Evolutionary conservation across 2,113 vertebrate genomes (phyloP), one percentile per base, ranked within the genome.

Genomic region (Platysteira castanea): DNA sequence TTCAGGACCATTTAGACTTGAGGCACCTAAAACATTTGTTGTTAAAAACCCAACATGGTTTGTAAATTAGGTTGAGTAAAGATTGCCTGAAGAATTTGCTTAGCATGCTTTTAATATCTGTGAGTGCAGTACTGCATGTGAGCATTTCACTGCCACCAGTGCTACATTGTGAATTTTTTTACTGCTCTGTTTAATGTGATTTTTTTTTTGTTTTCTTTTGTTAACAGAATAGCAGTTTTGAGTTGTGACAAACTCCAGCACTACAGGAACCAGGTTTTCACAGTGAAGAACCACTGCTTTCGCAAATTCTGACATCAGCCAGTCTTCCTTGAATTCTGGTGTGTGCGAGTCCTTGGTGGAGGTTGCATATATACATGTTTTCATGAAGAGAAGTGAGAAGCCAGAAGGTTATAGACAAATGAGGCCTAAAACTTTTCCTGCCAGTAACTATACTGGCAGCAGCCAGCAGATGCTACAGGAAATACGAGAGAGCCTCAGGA

Each of bases 371-470:
- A 98, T 99, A 98, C 97, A 99, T 99, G 99, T 98, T 98, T 99
- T 99, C 98, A 99, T 99, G 99, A 99, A 99, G 99, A 99, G 99
- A 97, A 98, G 98, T 80, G 99, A 99, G 98, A 99, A 99, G 96
- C 99, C 99, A 97, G 99, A 99, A 98, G 99, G 99, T 98, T 98
- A 99, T 98, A 98, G 99, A 98, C 99, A 99, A 91, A 99, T 99
- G 99, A 98, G 99, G 98, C 99, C 99, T 97, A 99, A 99, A 98
- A 99, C 99, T 54, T 99, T 99, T 97, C 99, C 99, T 89, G 98
- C 99, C 94, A 99, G 99, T 98, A 99, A 98, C 95, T 99, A 99
- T 97, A 98, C 98, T 93, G 99, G 98, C 98, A 99, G 98, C 97
- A 99, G 99, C 94, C 98, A 99, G 86, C 99, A 99, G 71, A 99